phyloP scores from a whole-genome alignment of 2,888 invertebrate species.

The Trilocha varians region DNA sequence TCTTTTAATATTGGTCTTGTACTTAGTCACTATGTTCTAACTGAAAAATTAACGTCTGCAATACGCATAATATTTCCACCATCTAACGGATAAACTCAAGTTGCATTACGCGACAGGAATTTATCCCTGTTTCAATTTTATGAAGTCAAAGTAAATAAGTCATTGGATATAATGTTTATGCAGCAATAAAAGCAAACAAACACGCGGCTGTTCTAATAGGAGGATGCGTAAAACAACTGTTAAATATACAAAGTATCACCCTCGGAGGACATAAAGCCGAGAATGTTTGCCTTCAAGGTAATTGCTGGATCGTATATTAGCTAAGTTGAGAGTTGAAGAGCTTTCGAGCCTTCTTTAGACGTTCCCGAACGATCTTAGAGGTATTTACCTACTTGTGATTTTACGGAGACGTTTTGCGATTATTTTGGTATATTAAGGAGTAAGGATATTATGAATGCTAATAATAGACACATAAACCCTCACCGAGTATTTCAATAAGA shows the following conservation, averaged over 20 bases:
- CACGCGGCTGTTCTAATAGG: conserved; percentile 28
- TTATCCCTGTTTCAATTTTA: no score
- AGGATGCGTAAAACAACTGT: conserved; percentile 31
- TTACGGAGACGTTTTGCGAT: neutral
- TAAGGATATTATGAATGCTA: no score
- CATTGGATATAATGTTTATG: conserved; percentile 21
- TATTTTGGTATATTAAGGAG: no score
- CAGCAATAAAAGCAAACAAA: conserved; percentile 30
- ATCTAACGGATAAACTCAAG: no score
- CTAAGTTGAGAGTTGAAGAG: conserved; percentile 25
- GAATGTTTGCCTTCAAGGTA: conserved; percentile 37
- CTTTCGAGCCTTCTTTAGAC: conserved; percentile 15
- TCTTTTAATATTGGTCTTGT: no score
- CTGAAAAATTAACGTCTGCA: no score
- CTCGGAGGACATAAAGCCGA: conserved; percentile 22
- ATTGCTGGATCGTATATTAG: conserved; percentile 40
- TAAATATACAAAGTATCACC: conserved; percentile 30
- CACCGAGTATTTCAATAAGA: no score
- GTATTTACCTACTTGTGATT: conserved; percentile 18
- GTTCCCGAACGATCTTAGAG: conserved; percentile 12
- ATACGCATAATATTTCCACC: no score
- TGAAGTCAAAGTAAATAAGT: conserved; percentile 28
- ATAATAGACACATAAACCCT: no score
- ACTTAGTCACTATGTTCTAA: no score
- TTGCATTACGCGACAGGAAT: no score